Conservation (phyloP, 2,888 invertebrate genomes). For the Periphyllus acericola region DNA sequence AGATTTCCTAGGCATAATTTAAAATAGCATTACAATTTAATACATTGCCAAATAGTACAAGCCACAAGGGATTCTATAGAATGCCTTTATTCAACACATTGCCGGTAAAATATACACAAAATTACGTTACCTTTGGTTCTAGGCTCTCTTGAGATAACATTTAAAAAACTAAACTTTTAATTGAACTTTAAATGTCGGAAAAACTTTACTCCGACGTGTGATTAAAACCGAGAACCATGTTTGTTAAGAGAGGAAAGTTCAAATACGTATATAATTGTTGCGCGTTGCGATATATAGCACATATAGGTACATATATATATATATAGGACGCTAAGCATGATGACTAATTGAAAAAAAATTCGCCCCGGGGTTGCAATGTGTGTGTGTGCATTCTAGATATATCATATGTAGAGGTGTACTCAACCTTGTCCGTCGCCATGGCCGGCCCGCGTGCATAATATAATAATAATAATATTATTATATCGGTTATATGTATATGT, state of each 20-base stretch:
- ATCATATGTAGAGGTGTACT: conserved; percentile 11
- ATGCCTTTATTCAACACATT: no score
- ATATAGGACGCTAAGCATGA: conserved; percentile 17
- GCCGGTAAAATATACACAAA: no score
- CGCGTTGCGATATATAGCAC: background rate
- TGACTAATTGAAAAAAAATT: conserved; percentile 56
- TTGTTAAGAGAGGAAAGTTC: background rate
- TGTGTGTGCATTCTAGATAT: background rate
- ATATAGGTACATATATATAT: no score
- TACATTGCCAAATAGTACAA: no score
- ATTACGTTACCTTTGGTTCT: background rate
- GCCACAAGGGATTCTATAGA: no score
- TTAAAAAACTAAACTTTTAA: background rate
- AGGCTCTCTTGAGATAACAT: background rate
- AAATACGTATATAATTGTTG: background rate
- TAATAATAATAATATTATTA: background rate
- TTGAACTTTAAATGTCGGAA: background rate
- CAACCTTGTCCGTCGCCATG: conserved; percentile 33
- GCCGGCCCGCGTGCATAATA: background rate
- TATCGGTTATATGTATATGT: background rate
- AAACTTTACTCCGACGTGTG: background rate
- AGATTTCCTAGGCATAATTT: no score
- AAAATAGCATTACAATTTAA: no score
- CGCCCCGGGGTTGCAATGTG: conserved; percentile 10
- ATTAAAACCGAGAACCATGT: background rate